These are phyloP conservation scores for human (Homo sapiens) DNA, from an alignment of 2,113 vertebrate genomes.

Conservation along the genomic window GRCh38 chr3:99861501-99862000, in stretches of 20 bases:
- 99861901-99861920: conserved; percentile 20
- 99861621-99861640: not conserved
- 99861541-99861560: not conserved
- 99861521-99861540: not conserved
- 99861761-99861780: not conserved
- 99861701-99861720: not conserved
- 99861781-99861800: not conserved
- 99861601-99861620: not conserved
- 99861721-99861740: not conserved
- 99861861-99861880: not conserved
- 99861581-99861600: not conserved
- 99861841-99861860: not conserved
- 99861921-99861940: not conserved
- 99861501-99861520: not conserved
- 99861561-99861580: not conserved
- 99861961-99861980: conserved; percentile 25
- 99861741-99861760: not conserved
- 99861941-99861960: not conserved
- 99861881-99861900: not conserved
- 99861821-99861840: not conserved
- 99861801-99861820: not conserved
- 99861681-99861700: not conserved
- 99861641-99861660: not conserved
- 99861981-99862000: not conserved
- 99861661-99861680: not conserved